Evolutionary conservation across 2,888 invertebrate genomes (phyloP).

Genomic region (Parthenolecanium corni): DNA sequence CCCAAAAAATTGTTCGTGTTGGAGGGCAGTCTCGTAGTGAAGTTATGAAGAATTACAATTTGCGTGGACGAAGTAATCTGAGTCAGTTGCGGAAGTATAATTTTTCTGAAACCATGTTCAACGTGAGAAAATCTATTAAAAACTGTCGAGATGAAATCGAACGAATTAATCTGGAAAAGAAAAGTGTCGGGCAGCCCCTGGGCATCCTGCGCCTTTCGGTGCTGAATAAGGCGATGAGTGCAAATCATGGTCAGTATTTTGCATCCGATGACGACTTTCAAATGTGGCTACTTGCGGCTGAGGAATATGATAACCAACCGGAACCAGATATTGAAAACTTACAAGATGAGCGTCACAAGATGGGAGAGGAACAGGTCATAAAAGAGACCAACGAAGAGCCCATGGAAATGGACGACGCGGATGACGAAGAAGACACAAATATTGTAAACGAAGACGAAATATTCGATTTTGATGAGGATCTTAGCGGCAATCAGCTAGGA

Average conservation of each 20-base stretch:
- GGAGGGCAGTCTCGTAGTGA: slow-evolving; percentile 57
- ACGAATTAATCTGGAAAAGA: background rate
- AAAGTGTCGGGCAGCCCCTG: background rate
- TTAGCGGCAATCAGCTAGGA: too few relatives aligned
- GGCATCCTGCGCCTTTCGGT: background rate
- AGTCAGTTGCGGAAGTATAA: background rate
- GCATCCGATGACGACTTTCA: background rate
- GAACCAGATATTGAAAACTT: too few relatives aligned
- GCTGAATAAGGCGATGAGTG: background rate
- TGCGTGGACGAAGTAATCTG: background rate
- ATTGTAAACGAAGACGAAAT: slow-evolving; percentile 9
- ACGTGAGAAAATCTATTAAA: background rate
- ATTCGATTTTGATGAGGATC: background rate
- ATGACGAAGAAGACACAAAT: slow-evolving; percentile 1
- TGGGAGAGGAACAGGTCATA: too few relatives aligned
- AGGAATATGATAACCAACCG: background rate
- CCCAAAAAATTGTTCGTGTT: slow-evolving; percentile 51
- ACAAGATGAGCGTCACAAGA: too few relatives aligned
- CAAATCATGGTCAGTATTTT: background rate
- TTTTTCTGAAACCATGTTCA: background rate
- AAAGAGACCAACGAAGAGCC: background rate
- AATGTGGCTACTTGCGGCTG: background rate
- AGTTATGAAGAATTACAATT: slow-evolving; percentile 36
- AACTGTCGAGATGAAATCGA: background rate
- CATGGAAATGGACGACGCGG: background rate